Base-by-base conservation (phyloP, 2,888 invertebrate species). In the Cetonia aurata region DNA sequence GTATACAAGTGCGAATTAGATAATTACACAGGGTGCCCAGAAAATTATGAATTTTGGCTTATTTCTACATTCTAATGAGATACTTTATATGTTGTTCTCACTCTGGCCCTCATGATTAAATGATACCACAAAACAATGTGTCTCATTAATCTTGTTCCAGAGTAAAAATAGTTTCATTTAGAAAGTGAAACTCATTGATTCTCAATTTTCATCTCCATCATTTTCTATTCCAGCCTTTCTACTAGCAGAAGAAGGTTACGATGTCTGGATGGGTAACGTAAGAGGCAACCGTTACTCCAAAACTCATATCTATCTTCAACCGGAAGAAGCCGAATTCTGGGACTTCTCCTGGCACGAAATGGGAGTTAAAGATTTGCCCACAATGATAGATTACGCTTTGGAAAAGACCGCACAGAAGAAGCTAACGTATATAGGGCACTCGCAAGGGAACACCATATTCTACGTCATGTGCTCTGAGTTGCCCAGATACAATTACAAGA, bases 311-410 rank as follows among this genome's bases (percentile, higher is more conserved):
- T 83, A 79, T 9, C 77, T 80, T 10, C 50, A 72, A 59, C 50
- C 60, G 15, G 59, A 71, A 17, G 37, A 71, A 0, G 53, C 52
- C 12, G 67, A 74, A 41, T 79, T 77, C 71, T 79, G 78, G 78
- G 71, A 77, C 65, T 79, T 78, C 55, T 93, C 93, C 69, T 96
- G 92, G 90, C 93, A 95, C 79, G 91, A 94, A 80, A 93, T 95
- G 81, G 93, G 91, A 0, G 83, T 87, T 67, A 88, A 86, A 73
- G 96, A 96, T 82, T 80, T 96, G 42, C 93, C 95, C 0, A 88
- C 92, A 0, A 91, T 91, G 86, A 90, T 96, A 48, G 91, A 96
- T 79, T 89, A 90, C 77, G 86, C 90, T n/a, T 82, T 91, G 0
- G 76, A 79, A 0, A 57, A 75, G 1, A 91, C 93, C 0, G 87